Evolutionary conservation across 2,888 invertebrate species (phyloP).

Genomic region (Ischnura elegans): DNA sequence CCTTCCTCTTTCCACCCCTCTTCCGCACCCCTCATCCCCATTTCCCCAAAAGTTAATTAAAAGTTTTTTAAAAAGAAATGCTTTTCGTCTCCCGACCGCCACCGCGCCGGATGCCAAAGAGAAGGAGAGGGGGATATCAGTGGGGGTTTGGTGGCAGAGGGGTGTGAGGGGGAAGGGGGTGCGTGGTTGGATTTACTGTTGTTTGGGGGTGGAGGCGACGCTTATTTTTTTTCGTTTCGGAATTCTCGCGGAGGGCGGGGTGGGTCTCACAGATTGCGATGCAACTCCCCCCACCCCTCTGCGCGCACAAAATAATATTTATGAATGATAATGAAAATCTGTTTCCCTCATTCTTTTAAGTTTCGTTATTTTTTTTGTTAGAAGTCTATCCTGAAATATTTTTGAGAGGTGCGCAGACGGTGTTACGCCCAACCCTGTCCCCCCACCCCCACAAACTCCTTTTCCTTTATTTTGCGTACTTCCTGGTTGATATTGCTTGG

Average conservation of each 20-base stretch:
- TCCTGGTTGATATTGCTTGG: too few species aligned
- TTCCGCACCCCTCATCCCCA: neutral
- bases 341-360: neutral
- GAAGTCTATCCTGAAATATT: slow-evolving; percentile 34
- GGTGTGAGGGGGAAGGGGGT: neutral
- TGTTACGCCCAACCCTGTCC: neutral
- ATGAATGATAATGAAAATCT: neutral
- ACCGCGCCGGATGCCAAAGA: slow-evolving; percentile 39
- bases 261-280: neutral
- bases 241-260: neutral
- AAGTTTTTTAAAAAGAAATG: slow-evolving; percentile 66
- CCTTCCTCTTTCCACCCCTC: neutral
- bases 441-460: too few species aligned
- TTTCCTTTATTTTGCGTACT: neutral
- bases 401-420: neutral
- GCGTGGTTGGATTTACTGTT: neutral
- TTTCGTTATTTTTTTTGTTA: neutral
- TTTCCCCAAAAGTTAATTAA: slow-evolving; percentile 62
- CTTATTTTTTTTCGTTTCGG: neutral
- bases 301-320: neutral
- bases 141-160: neutral
- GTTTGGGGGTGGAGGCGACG: neutral
- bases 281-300: neutral
- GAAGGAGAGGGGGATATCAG: neutral
- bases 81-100: slow-evolving; percentile 32